Conservation (phyloP, 2,113 vertebrate species). For the Platanista minor region DNA sequence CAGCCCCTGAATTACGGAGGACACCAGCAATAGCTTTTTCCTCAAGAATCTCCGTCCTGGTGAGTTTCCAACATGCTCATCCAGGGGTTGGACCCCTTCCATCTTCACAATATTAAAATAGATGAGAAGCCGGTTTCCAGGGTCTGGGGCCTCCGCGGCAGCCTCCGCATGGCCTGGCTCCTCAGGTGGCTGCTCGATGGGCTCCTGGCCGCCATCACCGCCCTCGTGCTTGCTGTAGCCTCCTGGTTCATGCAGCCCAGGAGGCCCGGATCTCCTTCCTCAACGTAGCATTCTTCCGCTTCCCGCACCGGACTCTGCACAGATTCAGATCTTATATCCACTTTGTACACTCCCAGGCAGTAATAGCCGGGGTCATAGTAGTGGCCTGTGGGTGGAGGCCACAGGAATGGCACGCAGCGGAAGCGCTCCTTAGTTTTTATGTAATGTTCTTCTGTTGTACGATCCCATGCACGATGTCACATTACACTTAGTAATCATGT, state of each 20-base stretch:
- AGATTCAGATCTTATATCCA: no score
- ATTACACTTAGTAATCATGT: not conserved
- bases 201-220: not conserved
- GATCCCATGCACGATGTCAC: not conserved
- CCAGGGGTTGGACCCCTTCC: constrained; percentile 16
- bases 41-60: constrained; percentile 47
- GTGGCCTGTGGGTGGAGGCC: not conserved
- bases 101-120: constrained; percentile 21
- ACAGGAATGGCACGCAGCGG: not conserved
- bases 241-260: not conserved
- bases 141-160: rapidly evolving
- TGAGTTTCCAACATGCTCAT: not conserved
- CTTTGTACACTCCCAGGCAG: not conserved
- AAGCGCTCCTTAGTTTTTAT: not conserved
- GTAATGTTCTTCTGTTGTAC: not conserved
- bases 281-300: not conserved
- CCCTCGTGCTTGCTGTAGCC: not conserved
- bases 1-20: constrained; percentile 67
- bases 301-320: not conserved
- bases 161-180: no score
- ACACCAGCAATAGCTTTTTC: constrained; percentile 70
- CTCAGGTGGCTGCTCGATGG: not conserved
- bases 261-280: not conserved
- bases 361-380: rapidly evolving
- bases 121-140: constrained; percentile 32